Conservation (phyloP, 2,888 invertebrate genomes). For the Schizotus pectinicornis region DNA sequence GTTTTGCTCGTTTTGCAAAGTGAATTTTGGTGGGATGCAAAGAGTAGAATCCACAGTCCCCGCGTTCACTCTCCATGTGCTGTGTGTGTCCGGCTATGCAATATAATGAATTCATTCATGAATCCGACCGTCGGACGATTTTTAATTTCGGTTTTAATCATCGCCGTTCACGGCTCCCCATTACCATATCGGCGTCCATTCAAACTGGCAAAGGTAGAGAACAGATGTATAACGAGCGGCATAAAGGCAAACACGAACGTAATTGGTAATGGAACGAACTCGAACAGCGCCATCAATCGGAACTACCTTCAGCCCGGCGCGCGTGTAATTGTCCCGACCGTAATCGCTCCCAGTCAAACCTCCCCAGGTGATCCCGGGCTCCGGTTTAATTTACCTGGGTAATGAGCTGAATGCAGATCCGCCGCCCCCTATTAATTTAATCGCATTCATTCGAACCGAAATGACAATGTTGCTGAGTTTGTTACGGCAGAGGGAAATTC, state of each 20-base stretch:
- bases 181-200: conserved; percentile 44
- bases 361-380: conserved; percentile 53
- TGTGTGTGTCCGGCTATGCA: neutral
- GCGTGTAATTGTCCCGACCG: conserved; percentile 41
- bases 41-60: too few species aligned
- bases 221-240: conserved; percentile 43
- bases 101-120: conserved; percentile 19
- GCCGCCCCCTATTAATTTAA: conserved; percentile 41
- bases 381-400: conserved; percentile 57
- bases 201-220: conserved; percentile 40
- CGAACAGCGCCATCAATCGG: conserved; percentile 25
- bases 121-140: conserved; percentile 23
- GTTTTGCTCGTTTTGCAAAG: too few species aligned
- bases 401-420: conserved; percentile 55
- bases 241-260: conserved; percentile 42
- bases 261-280: conserved; percentile 41
- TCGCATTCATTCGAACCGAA: conserved; percentile 14
- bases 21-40: too few species aligned
- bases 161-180: conserved; percentile 40
- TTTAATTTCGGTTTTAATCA: conserved; percentile 46
- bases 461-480: conserved; percentile 18
- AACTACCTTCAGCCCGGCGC: conserved; percentile 16
- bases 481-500: neutral
- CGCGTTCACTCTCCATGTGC: neutral
- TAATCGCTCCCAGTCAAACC: conserved; percentile 42